phyloP scores from a whole-genome alignment of 1,140 invertebrate genomes.

The Globodera ellingtonae region DNA sequence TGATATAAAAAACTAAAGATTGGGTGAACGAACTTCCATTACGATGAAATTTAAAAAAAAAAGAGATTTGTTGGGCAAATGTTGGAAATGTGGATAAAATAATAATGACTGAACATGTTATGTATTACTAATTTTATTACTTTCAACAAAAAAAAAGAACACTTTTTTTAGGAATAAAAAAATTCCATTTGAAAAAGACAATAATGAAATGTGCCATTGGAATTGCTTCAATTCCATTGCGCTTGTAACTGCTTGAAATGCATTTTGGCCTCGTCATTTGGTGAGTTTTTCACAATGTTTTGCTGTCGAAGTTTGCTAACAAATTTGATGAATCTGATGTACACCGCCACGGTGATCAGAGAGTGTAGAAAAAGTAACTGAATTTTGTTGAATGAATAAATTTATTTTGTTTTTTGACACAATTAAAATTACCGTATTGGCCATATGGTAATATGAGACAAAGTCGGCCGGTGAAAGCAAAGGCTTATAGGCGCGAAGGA shows the following conservation, averaged over 20 bases:
- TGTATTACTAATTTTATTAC: too few relatives aligned
- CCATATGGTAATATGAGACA: neutral
- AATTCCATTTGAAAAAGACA: too few relatives aligned
- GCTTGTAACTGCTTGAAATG: conserved; percentile 15
- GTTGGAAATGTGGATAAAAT: too few relatives aligned
- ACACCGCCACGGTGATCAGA: conserved; percentile 1
- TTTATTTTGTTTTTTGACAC: neutral
- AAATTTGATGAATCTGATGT: conserved; percentile 22
- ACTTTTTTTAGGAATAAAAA: too few relatives aligned
- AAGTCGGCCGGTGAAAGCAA: neutral
- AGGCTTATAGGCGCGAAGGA: neutral
- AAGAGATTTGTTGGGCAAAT: too few relatives aligned
- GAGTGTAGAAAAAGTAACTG: conserved; percentile 20
- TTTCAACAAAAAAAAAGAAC: too few relatives aligned
- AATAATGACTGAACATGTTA: too few relatives aligned
- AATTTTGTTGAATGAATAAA: conserved; percentile 1
- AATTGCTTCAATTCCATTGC: conserved; percentile 8
- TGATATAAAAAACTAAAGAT: too few relatives aligned
- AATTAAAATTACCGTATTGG: conserved; percentile 2
- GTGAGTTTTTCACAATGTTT: neutral
- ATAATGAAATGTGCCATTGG: too few relatives aligned
- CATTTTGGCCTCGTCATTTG: conserved; percentile 11
- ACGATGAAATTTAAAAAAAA: too few relatives aligned
- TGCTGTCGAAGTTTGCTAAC: neutral
- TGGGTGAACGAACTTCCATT: too few relatives aligned